Evolutionary conservation across 2,113 vertebrate genomes (phyloP).

Genomic region (Dipodomys spectabilis): DNA sequence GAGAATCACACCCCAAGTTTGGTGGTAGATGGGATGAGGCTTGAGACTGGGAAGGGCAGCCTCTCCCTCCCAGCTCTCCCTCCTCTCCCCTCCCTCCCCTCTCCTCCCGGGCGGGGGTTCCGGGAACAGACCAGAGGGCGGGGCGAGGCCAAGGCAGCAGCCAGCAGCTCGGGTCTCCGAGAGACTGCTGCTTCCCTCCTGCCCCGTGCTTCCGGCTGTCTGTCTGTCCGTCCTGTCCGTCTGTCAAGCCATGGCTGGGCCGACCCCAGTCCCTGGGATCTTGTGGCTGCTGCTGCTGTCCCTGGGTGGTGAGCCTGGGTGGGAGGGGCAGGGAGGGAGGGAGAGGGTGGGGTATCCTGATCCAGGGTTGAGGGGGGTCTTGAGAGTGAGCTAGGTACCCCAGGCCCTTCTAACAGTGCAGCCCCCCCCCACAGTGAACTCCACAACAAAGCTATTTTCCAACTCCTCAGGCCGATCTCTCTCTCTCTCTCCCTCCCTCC

Average conservation of each 20-base stretch:
- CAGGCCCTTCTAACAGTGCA: too few species aligned
- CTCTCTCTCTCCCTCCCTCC: too few species aligned
- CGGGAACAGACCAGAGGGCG: slow-evolving; percentile 67
- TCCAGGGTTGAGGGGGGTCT: not conserved
- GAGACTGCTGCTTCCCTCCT: not conserved
- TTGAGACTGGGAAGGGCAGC: slow-evolving; percentile 10
- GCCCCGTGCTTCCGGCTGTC: not conserved
- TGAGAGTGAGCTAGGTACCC: too few species aligned
- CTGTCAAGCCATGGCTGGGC: slow-evolving; percentile 42
- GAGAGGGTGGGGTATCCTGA: not conserved
- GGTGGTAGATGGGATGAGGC: too few species aligned
- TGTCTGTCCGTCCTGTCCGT: not conserved
- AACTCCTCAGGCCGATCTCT: too few species aligned
- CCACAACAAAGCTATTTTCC: not conserved
- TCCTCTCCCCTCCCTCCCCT: not conserved
- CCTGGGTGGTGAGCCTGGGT: slow-evolving; percentile 67
- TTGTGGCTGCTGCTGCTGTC: slow-evolving; percentile 60
- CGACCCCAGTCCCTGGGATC: not conserved
- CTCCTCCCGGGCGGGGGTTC: slow-evolving; percentile 53
- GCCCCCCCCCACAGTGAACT: not conserved
- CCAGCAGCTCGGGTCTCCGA: not conserved
- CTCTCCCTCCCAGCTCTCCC: not conserved
- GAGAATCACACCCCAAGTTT: not conserved
- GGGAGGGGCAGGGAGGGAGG: not conserved
- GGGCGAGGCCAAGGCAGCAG: not conserved